Evolutionary conservation across 2,113 vertebrate genomes (phyloP), one percentile per base, ranked within the genome.

Genomic region (Rhabdornis inornatus): DNA sequence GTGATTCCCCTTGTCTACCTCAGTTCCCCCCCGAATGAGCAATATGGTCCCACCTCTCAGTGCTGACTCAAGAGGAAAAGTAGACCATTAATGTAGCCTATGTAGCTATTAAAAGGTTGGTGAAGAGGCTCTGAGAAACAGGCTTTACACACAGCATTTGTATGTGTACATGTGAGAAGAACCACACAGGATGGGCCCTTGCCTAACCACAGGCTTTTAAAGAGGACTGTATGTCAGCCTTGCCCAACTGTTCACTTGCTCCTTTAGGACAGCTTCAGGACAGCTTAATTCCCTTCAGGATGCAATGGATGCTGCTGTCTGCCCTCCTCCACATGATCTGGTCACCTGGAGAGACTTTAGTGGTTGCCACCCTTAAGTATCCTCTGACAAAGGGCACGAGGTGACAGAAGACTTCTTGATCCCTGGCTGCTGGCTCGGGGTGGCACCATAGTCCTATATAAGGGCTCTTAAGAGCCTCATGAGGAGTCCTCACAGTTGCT

Each of bases 91-190:
- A 60, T 0, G 0, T 20, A 53, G 61, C 30, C 74, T 47, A 9
- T n/a, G 60, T 22, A 63, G 5, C 56, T 56, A 7, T 30, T 33
- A 30, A 33, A 19, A 2, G 2, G 45, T 13, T 59, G 13, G 52
- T 42, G 28, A 6, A 60, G 53, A 53, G 4, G 11, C 30, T 88
- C 75, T 44, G n/a, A 79, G 44, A 31, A 72, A 57, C 30, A 95
- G 40, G 9, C 30, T 56, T 85, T 10, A 15, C 25, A 61, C 11
- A 3, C 28, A 22, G 45, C 40, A 37, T n/a, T 81, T 87, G 42
- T 35, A 21, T n/a, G 9, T 23, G 13, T 19, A 10, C 1, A 0
- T 42, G 27, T 1, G 5, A 23, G 42, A 44, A 61, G 21, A 71
- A 42, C 37, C 25, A 42, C 22, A 23, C 35, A 60, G 37, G 47